phyloP scores from a whole-genome alignment of 1,140 invertebrate genomes.

The Protaetia brevitarsis region DNA sequence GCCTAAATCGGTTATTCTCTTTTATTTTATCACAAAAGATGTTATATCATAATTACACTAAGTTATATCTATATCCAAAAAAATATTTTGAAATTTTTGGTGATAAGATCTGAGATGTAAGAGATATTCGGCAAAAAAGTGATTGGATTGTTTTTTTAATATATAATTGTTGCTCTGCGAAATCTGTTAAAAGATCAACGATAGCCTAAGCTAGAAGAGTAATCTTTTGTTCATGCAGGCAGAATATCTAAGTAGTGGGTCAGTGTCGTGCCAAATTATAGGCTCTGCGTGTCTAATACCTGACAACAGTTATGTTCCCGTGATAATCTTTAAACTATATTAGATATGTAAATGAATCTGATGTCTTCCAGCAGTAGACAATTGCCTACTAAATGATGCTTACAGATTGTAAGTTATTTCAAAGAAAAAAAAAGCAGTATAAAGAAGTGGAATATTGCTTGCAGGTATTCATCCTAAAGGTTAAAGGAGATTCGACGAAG shows the following conservation, averaged over 20 bases:
- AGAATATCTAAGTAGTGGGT: not conserved
- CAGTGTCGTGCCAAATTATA: not conserved
- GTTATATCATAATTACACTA: not conserved
- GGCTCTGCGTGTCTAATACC: not conserved
- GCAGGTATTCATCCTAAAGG: too few relatives aligned
- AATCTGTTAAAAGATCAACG: not conserved
- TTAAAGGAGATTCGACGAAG: too few relatives aligned
- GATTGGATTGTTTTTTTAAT: not conserved
- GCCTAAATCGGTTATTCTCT: not conserved
- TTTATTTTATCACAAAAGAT: not conserved
- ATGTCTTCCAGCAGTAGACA: not conserved
- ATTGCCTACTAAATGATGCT: not conserved
- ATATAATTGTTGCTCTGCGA: not conserved
- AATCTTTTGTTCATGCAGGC: not conserved
- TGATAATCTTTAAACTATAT: not conserved
- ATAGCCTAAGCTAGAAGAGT: slow-evolving; percentile 8
- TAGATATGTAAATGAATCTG: not conserved
- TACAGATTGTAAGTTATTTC: not conserved
- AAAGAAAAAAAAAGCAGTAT: too few relatives aligned
- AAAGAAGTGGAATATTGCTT: too few relatives aligned
- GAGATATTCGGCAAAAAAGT: not conserved
- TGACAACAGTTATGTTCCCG: not conserved
- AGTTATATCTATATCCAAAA: not conserved
- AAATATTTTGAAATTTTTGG: not conserved
- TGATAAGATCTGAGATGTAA: not conserved